phyloP scores from a whole-genome alignment of 2,888 invertebrate genomes.

The Drosophila emarginata region DNA sequence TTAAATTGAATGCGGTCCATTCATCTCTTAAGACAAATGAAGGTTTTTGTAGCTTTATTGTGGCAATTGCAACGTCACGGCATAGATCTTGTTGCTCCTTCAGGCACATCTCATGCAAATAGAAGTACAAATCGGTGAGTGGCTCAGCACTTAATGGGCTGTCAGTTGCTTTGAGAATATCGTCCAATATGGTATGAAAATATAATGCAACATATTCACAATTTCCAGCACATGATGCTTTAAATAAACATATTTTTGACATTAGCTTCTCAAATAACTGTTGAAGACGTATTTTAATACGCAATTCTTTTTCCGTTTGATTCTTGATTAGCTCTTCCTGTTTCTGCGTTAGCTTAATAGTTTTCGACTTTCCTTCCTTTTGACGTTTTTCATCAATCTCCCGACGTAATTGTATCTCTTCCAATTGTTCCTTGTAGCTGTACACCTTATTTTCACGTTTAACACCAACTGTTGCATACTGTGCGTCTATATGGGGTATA shows the following conservation, averaged over 20 bases:
- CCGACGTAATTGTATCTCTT: conserved; percentile 94
- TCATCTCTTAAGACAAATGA: conserved; percentile 90
- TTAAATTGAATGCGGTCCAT: conserved; percentile 89
- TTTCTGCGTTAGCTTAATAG: conserved; percentile 90
- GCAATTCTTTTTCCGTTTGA: conserved; percentile 92
- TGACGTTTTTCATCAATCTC: conserved; percentile 95
- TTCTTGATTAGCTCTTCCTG: conserved; percentile 95
- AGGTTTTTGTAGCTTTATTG: conserved; percentile 89
- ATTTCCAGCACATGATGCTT: conserved; percentile 79
- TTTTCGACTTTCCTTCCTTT: conserved; percentile 90
- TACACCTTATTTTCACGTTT: conserved; percentile 98
- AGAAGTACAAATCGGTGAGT: conserved; percentile 85
- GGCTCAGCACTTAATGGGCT: conserved; percentile 91
- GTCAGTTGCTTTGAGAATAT: conserved; percentile 84
- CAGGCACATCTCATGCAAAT: conserved; percentile 85
- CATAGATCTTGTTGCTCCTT: conserved; percentile 83
- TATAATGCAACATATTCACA: conserved; percentile 76
- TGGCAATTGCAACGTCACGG: conserved; percentile 87
- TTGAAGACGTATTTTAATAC: conserved; percentile 87
- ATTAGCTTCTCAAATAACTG: conserved; percentile 83
- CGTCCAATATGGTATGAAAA: conserved; percentile 76
- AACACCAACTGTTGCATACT: conserved; percentile 84
- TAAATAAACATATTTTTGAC: conserved; percentile 76
- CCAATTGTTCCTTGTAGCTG: conserved; percentile 97
- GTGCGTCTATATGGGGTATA: conserved; percentile 84